Evolutionary conservation across 2,888 invertebrate species (phyloP).

Genomic region (Molanna angustata): DNA sequence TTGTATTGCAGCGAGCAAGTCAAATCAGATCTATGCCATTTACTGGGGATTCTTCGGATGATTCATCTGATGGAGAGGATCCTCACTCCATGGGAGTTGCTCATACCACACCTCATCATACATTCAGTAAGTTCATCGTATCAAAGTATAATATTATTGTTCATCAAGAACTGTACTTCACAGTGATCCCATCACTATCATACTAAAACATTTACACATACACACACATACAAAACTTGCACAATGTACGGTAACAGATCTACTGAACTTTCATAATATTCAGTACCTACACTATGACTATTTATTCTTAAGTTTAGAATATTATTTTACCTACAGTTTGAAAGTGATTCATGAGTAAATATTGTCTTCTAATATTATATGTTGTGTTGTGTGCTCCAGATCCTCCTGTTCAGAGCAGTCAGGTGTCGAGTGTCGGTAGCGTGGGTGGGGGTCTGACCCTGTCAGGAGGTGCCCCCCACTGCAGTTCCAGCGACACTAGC

Average conservation of each 20-base stretch:
- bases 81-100: slow-evolving; percentile 55
- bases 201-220: too few species aligned
- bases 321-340: too few species aligned
- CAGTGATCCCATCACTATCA: too few species aligned
- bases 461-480: slow-evolving; percentile 46
- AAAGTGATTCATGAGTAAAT: too few species aligned
- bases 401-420: slow-evolving; percentile 16
- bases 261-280: too few species aligned
- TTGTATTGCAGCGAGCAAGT: slow-evolving; percentile 78
- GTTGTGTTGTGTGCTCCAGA: slow-evolving; percentile 3
- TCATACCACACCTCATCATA: slow-evolving; percentile 52
- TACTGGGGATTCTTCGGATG: slow-evolving; percentile 91
- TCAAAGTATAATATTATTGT: too few species aligned
- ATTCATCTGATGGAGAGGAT: slow-evolving; percentile 91
- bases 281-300: too few species aligned
- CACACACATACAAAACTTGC: too few species aligned
- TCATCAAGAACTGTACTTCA: too few species aligned
- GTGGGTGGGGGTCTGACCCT: slow-evolving; percentile 38
- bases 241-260: too few species aligned
- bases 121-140: slow-evolving; percentile 36
- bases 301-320: too few species aligned
- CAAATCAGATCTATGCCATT: slow-evolving; percentile 96
- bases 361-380: too few species aligned
- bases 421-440: slow-evolving; percentile 41
- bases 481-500: slow-evolving; percentile 55